Evolutionary conservation across 2,113 vertebrate species (phyloP), one percentile per base, ranked within the genome.

Genomic region (human (Homo sapiens)): DNA sequence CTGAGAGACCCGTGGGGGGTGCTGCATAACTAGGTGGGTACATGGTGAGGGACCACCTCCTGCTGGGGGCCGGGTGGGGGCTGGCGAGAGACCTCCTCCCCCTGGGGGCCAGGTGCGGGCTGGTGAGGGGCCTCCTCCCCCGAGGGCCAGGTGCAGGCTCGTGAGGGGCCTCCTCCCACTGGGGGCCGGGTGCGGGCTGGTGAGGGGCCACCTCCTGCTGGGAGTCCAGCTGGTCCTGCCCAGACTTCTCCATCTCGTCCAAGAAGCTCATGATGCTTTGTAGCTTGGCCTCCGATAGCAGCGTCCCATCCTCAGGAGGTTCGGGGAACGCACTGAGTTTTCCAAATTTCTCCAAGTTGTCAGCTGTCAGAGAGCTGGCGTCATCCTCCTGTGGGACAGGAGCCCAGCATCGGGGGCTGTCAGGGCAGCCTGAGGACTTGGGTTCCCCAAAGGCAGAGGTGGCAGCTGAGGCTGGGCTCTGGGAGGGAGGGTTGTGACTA

Each of bases 231-330:
- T 98, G 97, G 97, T 99, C 99, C 98, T 99, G 99, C 32, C 99
- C 99, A 0, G 99, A 99, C 82, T 98, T 99, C 98, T 99, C 99
- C 99, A 99, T 99, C 98, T 99, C 99, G 2, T 99, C 99, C 98
- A 99, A 98, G 96, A 99, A 99, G 89, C 98, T 99, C 99, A 99
- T 99, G 98, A 99, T 99, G 98, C 99, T 99, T 97, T 99, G 99
- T 66, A 99, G 99, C 93, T 99, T 99, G 97, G 99, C 99, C 97
- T 99, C 99, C 0, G 99, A 99, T 6, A 99, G 99, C 92, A 99
- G 98, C 0, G 99, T 98, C 35, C 99, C 99, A 0, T 99, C 99
- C 23, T 99, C 99, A 0, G 99, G 98, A 81, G 99, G 98, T 0
- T 97, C 98, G 0, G 97, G 97, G 0, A 98, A 97, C 22, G 98